Evolutionary conservation across 53 echinoderm and acorn worm genomes (phyloP).

Genomic region (Astropecten irregularis): DNA sequence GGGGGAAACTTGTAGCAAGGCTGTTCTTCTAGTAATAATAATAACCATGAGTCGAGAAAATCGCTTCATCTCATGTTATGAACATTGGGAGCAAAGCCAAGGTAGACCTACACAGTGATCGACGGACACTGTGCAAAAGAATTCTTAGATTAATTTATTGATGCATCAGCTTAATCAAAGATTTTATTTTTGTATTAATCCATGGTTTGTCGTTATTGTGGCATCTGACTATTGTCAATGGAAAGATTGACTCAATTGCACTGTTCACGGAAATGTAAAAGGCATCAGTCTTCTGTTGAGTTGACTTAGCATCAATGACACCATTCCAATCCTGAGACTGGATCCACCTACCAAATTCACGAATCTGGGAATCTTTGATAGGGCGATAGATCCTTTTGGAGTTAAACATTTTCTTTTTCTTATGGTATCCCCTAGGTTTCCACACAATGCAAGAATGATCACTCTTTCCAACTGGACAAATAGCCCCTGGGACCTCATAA

Average conservation of each 20-base stretch:
- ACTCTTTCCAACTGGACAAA: conserved; percentile 10
- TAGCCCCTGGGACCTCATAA: conserved; percentile 2
- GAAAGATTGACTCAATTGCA: conserved; percentile 16
- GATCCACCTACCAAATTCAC: conserved; percentile 29
- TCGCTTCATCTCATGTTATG: too few species aligned
- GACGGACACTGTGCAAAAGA: too few species aligned
- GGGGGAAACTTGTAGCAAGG: too few species aligned
- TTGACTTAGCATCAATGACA: conserved; percentile 13
- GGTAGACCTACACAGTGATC: too few species aligned
- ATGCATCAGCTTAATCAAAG: conserved; percentile 21
- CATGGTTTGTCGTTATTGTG: conserved; percentile 25
- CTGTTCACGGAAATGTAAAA: neutral
- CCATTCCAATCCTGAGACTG: conserved; percentile 19
- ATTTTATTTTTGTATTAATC: conserved; percentile 33
- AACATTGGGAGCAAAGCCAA: too few species aligned
- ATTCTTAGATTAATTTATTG: too few species aligned
- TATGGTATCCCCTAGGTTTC: conserved; percentile 22
- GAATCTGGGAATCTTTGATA: conserved; percentile 19
- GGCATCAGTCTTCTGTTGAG: neutral
- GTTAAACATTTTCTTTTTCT: neutral
- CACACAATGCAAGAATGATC: conserved; percentile 37
- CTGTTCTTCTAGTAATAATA: too few species aligned
- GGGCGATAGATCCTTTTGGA: conserved; percentile 13
- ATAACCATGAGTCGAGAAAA: too few species aligned
- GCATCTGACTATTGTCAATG: neutral